These are phyloP conservation scores for Melanotaenia nigrans DNA, from an alignment of 2,797 vertebrate species.

Conservation along the genomic window DNA sequence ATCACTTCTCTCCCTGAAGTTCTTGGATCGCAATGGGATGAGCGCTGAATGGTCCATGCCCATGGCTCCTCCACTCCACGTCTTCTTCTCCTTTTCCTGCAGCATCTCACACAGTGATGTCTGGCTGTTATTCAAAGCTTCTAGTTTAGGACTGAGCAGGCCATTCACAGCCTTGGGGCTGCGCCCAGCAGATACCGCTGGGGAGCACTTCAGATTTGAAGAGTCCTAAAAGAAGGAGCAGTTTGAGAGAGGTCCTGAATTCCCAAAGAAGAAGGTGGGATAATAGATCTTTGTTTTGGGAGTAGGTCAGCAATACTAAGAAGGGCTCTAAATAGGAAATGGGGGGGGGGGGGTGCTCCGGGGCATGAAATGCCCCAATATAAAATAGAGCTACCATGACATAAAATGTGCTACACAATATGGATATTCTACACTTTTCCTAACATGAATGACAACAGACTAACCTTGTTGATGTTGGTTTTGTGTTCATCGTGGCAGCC, in stretches of 20 bases:
- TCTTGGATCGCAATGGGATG: slow-evolving; percentile 95
- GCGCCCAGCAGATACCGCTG: slow-evolving; percentile 77
- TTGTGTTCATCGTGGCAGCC: slow-evolving; percentile 90
- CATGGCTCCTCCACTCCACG: slow-evolving; percentile 82
- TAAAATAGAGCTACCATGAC: neutral
- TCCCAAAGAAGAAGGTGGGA: slow-evolving; percentile 3
- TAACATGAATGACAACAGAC: slow-evolving; percentile 11
- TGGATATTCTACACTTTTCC: neutral
- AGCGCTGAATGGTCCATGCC: slow-evolving; percentile 94
- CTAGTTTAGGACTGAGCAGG: slow-evolving; percentile 89
- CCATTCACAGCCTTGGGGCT: slow-evolving; percentile 91
- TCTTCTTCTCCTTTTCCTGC: slow-evolving; percentile 91
- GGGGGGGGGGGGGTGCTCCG: neutral
- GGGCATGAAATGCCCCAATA: slow-evolving; percentile 7
- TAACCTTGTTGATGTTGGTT: slow-evolving; percentile 84
- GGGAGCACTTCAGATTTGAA: slow-evolving; percentile 60
- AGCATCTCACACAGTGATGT: slow-evolving; percentile 95
- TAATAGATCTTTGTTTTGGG: slow-evolving; percentile 22
- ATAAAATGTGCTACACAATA: neutral
- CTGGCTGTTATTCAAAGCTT: slow-evolving; percentile 93
- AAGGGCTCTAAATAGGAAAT: slow-evolving; percentile 20
- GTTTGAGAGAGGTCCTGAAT: slow-evolving; percentile 19
- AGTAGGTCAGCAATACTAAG: slow-evolving; percentile 33
- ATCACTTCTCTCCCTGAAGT: slow-evolving; percentile 96
- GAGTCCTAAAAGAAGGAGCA: slow-evolving; percentile 53